Evolutionary conservation across 2,113 vertebrate genomes (phyloP), one percentile per base, ranked within the genome.

Genomic region (Apus apus): DNA sequence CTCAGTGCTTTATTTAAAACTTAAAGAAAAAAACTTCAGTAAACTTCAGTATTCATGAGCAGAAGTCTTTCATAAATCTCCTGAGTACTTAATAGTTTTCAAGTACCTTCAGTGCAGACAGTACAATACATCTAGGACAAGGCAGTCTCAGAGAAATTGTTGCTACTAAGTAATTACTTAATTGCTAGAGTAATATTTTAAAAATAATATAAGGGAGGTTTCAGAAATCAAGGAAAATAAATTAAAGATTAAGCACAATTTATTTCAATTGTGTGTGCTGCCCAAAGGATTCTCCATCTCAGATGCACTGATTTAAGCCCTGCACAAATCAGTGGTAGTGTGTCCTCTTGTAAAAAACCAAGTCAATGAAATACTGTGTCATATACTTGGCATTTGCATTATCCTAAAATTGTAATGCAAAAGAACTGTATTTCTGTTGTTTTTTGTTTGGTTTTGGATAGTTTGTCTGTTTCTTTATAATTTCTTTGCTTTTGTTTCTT

Each of bases 1-100:
- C 73, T 96, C n/a, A 16, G 16, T 73, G 50, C 66, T 95, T 95
- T 85, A 93, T 97, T 90, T 97, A 95, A 97, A 94, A 77, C 45
- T 70, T 48, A 48, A 78, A 88, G 96, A 75, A 87, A 54, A 54
- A 54, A 54, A 54, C 27, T 29, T 30, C 53, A 54, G 25, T 29
- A 29, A 54, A 29, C 51, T 54, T 57, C 66, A 96, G 91, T 91
- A 96, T 95, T 94, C 61, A 93, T 94, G 32, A 53, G 71, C 46
- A 74, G 32, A 92, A 68, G 36, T 74, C 65, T 68, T 85, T 68
- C 72, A 94, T 95, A 95, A 96, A 90, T 93, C 54, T 84, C 85
- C 68, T 62, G 40, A 91, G 83, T 66, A 95, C 38, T 87, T 30
- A 82, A 57, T 73, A 51, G 43, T 93, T 95, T 95, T 87, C 75